Evolutionary conservation across 1,140 invertebrate species (phyloP).

Genomic region (Drosophila athabasca): DNA sequence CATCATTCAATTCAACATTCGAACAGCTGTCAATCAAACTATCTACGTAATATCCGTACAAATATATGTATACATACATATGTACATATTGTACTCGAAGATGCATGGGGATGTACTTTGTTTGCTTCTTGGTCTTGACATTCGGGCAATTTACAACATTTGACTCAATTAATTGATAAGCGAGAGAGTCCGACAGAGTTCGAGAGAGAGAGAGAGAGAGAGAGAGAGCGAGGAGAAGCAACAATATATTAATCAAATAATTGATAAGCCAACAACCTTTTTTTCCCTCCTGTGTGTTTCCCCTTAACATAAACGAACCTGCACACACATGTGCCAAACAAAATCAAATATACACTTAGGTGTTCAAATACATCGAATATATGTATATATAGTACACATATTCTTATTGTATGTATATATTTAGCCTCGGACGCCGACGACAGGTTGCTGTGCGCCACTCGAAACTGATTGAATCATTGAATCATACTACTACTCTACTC

Average conservation of each 20-base stretch:
- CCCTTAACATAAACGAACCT: constrained; percentile 2
- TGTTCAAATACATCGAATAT: neutral
- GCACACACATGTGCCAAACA: neutral
- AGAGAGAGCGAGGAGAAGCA: neutral
- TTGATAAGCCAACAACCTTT: constrained; percentile 41
- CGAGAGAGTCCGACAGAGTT: neutral
- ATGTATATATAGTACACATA: neutral
- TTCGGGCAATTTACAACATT: constrained; percentile 49
- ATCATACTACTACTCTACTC: neutral
- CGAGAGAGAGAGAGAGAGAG: neutral
- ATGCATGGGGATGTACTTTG: constrained; percentile 11
- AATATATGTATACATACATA: neutral
- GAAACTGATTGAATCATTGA: constrained; percentile 50
- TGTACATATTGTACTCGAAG: neutral
- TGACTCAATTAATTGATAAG: constrained; percentile 64
- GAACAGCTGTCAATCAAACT: no score
- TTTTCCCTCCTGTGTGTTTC: constrained; percentile 3
- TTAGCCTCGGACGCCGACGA: constrained; percentile 10
- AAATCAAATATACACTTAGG: neutral
- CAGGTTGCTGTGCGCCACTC: constrained; percentile 46
- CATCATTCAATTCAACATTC: no score
- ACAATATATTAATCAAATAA: constrained; percentile 60
- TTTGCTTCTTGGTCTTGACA: constrained; percentile 30
- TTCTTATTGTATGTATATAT: constrained; percentile 13
- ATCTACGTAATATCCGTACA: no score